These are phyloP conservation scores for Neodontobutis hainanensis DNA, from an alignment of 2,113 vertebrate genomes.

Conservation along the genomic window DNA sequence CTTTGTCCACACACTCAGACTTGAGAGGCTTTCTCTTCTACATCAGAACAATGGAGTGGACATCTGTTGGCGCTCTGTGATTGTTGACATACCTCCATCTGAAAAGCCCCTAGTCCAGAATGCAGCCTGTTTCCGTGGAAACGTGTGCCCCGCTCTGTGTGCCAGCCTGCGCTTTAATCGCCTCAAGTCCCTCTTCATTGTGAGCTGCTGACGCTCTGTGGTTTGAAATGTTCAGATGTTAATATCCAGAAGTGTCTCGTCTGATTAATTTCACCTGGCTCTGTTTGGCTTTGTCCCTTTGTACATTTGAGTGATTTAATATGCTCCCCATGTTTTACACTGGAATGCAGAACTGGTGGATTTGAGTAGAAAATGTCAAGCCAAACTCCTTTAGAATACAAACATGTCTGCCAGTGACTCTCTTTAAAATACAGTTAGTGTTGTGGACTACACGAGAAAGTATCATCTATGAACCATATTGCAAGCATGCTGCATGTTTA, in stretches of 20 bases:
- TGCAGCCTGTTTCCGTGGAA: conserved; percentile 61
- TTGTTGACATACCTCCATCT: conserved; percentile 32
- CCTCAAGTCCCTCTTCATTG: conserved; percentile 14
- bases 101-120: conserved; percentile 35
- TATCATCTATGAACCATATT: no score
- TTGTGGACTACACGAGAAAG: no score
- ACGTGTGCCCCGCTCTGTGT: conserved; percentile 43
- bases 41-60: conserved; percentile 34
- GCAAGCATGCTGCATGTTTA: no score
- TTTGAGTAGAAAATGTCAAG: conserved; percentile 26
- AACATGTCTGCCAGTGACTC: conserved; percentile 29
- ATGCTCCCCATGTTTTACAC: conserved; percentile 10
- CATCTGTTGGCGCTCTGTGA: conserved; percentile 28
- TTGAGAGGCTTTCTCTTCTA: neutral
- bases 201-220: conserved; percentile 24
- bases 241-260: neutral
- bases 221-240: neutral
- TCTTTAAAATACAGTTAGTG: conserved; percentile 51
- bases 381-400: conserved; percentile 25
- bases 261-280: conserved; percentile 8
- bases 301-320: conserved; percentile 24
- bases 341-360: conserved; percentile 3
- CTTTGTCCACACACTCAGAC: neutral
- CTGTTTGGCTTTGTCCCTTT: no score
- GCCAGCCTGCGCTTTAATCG: conserved; percentile 47